These are phyloP conservation scores for Anas platyrhynchos DNA, from an alignment of 2,113 vertebrate genomes.

Conservation along the genomic window DNA sequence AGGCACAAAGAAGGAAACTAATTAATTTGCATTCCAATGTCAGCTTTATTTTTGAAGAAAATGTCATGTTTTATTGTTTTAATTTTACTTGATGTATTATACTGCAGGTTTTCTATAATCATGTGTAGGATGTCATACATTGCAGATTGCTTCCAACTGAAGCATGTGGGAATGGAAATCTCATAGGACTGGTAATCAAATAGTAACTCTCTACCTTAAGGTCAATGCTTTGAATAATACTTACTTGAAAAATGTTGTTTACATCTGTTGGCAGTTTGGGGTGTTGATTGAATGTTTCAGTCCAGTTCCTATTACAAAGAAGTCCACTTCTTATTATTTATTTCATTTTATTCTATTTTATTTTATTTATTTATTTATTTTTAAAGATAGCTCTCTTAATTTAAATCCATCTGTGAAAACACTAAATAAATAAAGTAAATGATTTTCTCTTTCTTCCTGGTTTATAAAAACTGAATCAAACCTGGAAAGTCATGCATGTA, in stretches of 20 bases:
- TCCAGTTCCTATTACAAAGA: not conserved
- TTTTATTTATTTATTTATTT: not conserved
- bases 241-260: conserved; percentile 43
- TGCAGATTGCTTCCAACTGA: conserved; percentile 67
- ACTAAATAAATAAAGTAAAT: not conserved
- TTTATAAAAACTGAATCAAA: not conserved
- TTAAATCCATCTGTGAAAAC: not conserved
- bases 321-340: not conserved
- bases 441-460: not conserved
- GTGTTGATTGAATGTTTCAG: conserved; percentile 9
- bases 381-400: not conserved
- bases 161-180: conserved; percentile 37
- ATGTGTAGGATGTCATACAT: conserved; percentile 34
- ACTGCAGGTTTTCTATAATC: conserved; percentile 50
- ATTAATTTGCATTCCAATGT: conserved; percentile 58
- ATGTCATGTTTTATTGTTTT: conserved; percentile 45
- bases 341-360: not conserved
- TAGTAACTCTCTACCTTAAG: conserved; percentile 39
- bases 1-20: conserved; percentile 54
- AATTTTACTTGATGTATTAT: conserved; percentile 64
- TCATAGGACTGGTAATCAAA: conserved; percentile 51
- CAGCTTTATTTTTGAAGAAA: conserved; percentile 31
- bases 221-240: conserved; percentile 50
- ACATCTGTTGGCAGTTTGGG: conserved; percentile 40
- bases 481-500: not conserved